Base-by-base conservation (phyloP, 2,797 vertebrate species). In the Harpagifer antarcticus region DNA sequence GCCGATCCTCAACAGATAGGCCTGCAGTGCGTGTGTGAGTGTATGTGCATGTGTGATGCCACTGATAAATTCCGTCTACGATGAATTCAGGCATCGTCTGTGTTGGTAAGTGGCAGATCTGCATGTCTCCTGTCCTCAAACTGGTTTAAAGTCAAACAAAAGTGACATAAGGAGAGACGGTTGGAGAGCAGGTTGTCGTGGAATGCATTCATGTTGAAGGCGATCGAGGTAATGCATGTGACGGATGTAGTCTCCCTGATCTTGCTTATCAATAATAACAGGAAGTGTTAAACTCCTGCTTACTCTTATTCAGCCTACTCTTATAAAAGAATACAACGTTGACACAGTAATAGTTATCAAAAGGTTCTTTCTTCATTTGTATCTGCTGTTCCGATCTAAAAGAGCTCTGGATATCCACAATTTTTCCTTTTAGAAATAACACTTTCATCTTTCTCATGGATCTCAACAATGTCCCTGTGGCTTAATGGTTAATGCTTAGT, bases 1-100 rank as follows among this genome's bases (percentile, higher is more conserved):
- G 91, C 85, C 76, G 93, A 95, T 95, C 90, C 54, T 81, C 80
- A 76, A 19, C 87, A 90, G 94, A 95, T 95, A 95, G 84, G 76
- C 79, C 85, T 80, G 79, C 86, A 80, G 85, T 88, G 83, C 60
- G 54, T 80, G 83, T 82, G 81, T 59, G 68, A 71, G 63, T 44
- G 72, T 56, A 64, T 59, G 55, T 72, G 69, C 53, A 7, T 71
- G 72, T 86, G 81, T 67, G 90, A 92, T 94, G 88, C 68, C 81
- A 47, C 85, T 87, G 91, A 93, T 93, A 86, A 93, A 90, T 88
- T 89, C 79, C 86, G 89, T 91, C 86, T 90, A 83, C 86, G 69
- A 78, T 76, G 86, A 78, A 80, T 83, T 84, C 74, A 74, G 84
- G 76, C 77, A 79, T 81, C 49, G 63, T n/a, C 68, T 64, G 33